Evolutionary conservation across 2,888 invertebrate genomes (phyloP).

Genomic region (Agonum fuliginosum): DNA sequence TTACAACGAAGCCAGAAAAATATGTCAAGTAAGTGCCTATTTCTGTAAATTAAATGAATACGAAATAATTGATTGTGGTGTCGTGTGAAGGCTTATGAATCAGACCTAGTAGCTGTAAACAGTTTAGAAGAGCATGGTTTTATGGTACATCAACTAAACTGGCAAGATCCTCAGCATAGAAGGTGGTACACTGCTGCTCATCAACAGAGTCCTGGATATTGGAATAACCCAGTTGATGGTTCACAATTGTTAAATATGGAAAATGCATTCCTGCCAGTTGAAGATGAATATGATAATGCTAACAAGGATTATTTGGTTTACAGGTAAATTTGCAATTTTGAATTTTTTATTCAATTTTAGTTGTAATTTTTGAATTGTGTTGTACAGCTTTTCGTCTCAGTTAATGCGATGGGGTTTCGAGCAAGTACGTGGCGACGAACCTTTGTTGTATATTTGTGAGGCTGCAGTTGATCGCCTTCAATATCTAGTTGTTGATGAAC

Average conservation of each 20-base stretch:
- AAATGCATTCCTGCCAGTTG: constrained; percentile 86
- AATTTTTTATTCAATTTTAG: constrained; percentile 2
- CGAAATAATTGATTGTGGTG: background rate
- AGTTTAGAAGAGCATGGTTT: constrained; percentile 91
- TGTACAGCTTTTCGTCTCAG: constrained; percentile 80
- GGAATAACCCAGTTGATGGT: constrained; percentile 90
- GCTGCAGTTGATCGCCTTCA: constrained; percentile 84
- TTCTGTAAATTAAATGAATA: constrained; percentile 33
- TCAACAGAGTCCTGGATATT: constrained; percentile 83
- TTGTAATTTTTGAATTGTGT: constrained; percentile 25
- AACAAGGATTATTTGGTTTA: constrained; percentile 87
- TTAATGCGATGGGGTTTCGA: constrained; percentile 90
- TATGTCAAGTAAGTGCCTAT: constrained; percentile 78
- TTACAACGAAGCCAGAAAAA: constrained; percentile 86
- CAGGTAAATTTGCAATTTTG: constrained; percentile 71
- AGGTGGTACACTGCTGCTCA: constrained; percentile 91
- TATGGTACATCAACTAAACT: constrained; percentile 86
- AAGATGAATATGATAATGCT: constrained; percentile 72
- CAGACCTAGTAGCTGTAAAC: constrained; percentile 87
- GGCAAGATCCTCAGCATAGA: constrained; percentile 89
- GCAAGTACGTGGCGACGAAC: constrained; percentile 85
- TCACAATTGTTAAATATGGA: constrained; percentile 85
- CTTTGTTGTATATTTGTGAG: constrained; percentile 91
- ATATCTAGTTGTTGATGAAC: constrained; percentile 82
- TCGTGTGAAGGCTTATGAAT: constrained; percentile 87